Evolutionary conservation across 2,797 vertebrate species (phyloP).

Genomic region (Argyrosomus regius): DNA sequence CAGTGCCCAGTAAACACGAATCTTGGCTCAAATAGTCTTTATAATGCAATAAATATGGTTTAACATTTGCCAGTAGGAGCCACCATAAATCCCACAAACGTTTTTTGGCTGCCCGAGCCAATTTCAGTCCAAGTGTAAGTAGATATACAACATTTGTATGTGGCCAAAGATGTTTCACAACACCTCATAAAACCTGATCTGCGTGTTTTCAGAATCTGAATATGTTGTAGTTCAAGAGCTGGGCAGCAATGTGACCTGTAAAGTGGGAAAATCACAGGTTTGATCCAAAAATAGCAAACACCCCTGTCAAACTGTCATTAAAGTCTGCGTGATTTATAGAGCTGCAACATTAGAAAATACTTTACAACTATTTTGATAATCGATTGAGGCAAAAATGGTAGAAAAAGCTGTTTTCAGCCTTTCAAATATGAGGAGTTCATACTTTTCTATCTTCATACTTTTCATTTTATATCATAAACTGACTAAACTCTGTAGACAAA

Average conservation of each 20-base stretch:
- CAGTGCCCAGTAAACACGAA: conserved; percentile 45
- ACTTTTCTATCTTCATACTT: no score
- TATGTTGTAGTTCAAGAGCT: not conserved
- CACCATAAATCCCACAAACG: conserved; percentile 29
- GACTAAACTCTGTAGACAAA: no score
- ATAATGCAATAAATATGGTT: conserved; percentile 46
- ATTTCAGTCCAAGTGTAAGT: conserved; percentile 31
- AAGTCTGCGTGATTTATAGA: no score
- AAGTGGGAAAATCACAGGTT: not conserved
- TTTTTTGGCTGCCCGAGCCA: conserved; percentile 6
- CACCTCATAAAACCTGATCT: conserved; percentile 8
- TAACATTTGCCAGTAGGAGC: conserved; percentile 36
- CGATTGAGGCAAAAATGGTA: no score
- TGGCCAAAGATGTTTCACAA: conserved; percentile 1
- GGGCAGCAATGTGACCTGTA: not conserved
- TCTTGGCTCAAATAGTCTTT: conserved; percentile 25
- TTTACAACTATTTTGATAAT: no score
- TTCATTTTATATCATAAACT: no score
- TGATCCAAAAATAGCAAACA: not conserved
- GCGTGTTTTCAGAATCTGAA: not conserved
- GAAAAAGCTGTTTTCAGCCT: no score
- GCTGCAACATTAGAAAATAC: no score
- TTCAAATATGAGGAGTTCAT: no score
- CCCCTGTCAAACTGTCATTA: not conserved
- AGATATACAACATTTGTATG: not conserved